Evolutionary conservation across 2,888 invertebrate species (phyloP).

Genomic region (Danaus chrysippus): DNA sequence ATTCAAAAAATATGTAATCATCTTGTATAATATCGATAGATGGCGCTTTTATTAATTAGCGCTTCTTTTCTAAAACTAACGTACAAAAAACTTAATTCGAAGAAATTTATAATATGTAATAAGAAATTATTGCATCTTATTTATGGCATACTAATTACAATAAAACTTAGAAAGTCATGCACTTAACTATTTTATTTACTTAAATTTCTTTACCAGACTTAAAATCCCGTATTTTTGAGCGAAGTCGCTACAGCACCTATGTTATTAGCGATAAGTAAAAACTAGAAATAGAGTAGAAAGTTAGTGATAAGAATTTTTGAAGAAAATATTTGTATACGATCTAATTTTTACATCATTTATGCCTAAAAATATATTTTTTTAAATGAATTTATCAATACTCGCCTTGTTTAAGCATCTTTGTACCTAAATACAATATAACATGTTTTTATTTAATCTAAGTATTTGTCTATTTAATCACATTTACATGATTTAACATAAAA

Average conservation of each 20-base stretch:
- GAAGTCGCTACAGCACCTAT: background rate
- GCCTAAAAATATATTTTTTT: too few species aligned
- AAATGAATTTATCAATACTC: too few species aligned
- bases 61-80: background rate
- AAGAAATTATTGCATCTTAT: conserved; percentile 60
- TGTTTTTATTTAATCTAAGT: too few species aligned
- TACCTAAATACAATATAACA: too few species aligned
- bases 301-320: too few species aligned
- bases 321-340: too few species aligned
- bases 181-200: conserved; percentile 10
- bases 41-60: background rate
- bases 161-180: conserved; percentile 31
- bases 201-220: conserved; percentile 14
- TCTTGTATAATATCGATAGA: background rate
- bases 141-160: conserved; percentile 67
- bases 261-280: too few species aligned
- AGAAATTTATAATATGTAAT: background rate
- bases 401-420: too few species aligned
- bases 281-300: too few species aligned
- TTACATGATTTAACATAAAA: background rate
- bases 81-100: conserved; percentile 6
- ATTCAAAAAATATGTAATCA: background rate
- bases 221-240: conserved; percentile 2
- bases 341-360: too few species aligned
- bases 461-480: too few species aligned